Conservation (phyloP, 1,140 invertebrate genomes). For the Phymorhynchus buccinoides region DNA sequence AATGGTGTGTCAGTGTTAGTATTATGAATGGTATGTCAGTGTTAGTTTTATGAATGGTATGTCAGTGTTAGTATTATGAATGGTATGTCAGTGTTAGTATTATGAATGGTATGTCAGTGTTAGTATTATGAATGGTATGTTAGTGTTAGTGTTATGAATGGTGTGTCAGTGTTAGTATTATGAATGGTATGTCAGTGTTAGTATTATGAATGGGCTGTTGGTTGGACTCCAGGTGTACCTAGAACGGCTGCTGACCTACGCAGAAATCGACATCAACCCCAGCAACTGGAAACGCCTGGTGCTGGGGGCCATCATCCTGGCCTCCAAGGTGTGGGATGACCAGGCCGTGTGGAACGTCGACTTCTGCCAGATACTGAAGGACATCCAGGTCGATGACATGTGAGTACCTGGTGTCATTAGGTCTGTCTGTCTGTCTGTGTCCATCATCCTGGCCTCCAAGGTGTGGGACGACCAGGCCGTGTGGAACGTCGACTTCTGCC, state of each 20-base stretch:
- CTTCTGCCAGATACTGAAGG: constrained; percentile 99
- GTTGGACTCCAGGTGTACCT: constrained; percentile 75
- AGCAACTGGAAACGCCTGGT: constrained; percentile 87
- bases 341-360: constrained; percentile 99
- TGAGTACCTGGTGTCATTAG: constrained; percentile 74
- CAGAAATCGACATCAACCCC: constrained; percentile 97
- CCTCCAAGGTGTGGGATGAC: constrained; percentile 99
- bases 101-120: too few relatives aligned
- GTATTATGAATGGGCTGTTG: too few relatives aligned
- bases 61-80: too few relatives aligned
- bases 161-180: too few relatives aligned
- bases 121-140: too few relatives aligned
- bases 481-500: constrained; percentile 99
- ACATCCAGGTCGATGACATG: constrained; percentile 99
- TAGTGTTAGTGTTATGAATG: too few relatives aligned
- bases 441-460: constrained; percentile 98
- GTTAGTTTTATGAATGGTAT: too few relatives aligned
- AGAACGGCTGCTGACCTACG: constrained; percentile 91
- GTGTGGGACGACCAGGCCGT: constrained; percentile 99
- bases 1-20: too few relatives aligned
- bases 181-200: too few relatives aligned
- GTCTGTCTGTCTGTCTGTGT: too few relatives aligned
- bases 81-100: too few relatives aligned
- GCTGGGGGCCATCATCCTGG: constrained; percentile 91
- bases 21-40: too few relatives aligned